Conservation (phyloP, 2,113 vertebrate species). For the Vidua chalybeata region DNA sequence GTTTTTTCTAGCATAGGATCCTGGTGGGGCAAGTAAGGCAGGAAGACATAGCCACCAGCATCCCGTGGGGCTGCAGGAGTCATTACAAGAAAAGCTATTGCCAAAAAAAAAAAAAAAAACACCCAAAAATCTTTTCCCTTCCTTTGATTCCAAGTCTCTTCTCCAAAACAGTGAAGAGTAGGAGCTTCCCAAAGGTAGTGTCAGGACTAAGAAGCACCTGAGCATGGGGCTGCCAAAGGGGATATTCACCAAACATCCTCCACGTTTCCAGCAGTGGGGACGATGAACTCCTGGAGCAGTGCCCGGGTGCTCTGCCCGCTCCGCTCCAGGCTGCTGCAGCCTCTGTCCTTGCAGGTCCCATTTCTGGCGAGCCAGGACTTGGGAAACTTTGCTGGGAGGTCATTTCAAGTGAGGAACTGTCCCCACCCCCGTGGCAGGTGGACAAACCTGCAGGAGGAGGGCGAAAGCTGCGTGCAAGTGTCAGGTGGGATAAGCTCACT, state of each 20-base stretch:
- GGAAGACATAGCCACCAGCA: neutral
- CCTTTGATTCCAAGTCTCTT: neutral
- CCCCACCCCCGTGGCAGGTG: rapidly evolving
- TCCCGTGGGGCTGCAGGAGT: neutral
- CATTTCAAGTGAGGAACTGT: neutral
- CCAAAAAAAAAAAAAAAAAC: no score
- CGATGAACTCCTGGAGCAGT: rapidly evolving
- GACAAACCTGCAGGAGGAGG: neutral
- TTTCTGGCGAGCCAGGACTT: neutral
- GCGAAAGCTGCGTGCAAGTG: neutral
- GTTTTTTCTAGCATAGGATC: neutral
- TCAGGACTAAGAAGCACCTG: neutral
- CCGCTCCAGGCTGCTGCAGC: neutral
- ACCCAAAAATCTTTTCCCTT: neutral
- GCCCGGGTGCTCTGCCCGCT: rapidly evolving
- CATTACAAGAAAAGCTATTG: neutral
- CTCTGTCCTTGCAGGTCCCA: neutral
- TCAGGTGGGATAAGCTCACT: neutral
- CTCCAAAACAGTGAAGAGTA: neutral
- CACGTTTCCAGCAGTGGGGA: rapidly evolving
- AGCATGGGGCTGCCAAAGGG: neutral
- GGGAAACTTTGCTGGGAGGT: neutral
- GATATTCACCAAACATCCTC: neutral
- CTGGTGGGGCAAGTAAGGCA: neutral
- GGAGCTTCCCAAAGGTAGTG: neutral